Percentiles rank a stretch among this genome's conserved stretches.
Conservation (phyloP, 2,113 vertebrate genomes). For the Pithys albifrons region DNA sequence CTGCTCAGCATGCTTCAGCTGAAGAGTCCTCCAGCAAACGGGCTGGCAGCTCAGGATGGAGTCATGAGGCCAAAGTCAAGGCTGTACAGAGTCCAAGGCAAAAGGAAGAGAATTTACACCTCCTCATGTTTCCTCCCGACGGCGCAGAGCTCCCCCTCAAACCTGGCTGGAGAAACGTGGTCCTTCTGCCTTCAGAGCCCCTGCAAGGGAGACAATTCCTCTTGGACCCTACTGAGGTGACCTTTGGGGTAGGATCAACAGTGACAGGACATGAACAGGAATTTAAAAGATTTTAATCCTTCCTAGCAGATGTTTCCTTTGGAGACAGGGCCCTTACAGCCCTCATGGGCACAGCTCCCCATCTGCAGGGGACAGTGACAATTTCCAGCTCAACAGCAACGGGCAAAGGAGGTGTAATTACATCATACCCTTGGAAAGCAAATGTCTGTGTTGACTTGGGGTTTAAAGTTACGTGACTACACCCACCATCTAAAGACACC, state of each 20-base stretch:
- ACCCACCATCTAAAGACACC: not conserved
- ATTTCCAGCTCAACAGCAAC: not conserved
- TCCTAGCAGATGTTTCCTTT: not conserved
- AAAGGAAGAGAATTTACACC: slow-evolving; percentile 51
- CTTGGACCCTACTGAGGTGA: not conserved
- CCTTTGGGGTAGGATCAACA: rapidly evolving
- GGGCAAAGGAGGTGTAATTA: not conserved
- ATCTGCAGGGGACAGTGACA: not conserved
- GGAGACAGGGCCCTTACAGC: not conserved
- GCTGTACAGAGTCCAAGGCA: slow-evolving; percentile 58
- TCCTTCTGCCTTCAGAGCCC: slow-evolving; percentile 43
- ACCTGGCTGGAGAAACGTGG: not conserved
- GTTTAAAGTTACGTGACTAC: not conserved
- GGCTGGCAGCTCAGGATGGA: slow-evolving; percentile 38
- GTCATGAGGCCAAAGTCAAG: slow-evolving; percentile 25
- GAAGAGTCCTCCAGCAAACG: slow-evolving; percentile 16
- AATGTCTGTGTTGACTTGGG: rapidly evolving
- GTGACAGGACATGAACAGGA: rapidly evolving
- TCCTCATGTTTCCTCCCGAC: not conserved
- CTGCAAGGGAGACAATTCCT: slow-evolving; percentile 51
- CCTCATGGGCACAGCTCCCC: not conserved
- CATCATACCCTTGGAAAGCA: not conserved
- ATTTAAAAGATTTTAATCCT: not conserved
- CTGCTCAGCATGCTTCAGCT: slow-evolving; percentile 33
- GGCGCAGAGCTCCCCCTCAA: slow-evolving; percentile 43